Conservation (phyloP, 2,113 vertebrate species). For the Hemiprocne comata region DNA sequence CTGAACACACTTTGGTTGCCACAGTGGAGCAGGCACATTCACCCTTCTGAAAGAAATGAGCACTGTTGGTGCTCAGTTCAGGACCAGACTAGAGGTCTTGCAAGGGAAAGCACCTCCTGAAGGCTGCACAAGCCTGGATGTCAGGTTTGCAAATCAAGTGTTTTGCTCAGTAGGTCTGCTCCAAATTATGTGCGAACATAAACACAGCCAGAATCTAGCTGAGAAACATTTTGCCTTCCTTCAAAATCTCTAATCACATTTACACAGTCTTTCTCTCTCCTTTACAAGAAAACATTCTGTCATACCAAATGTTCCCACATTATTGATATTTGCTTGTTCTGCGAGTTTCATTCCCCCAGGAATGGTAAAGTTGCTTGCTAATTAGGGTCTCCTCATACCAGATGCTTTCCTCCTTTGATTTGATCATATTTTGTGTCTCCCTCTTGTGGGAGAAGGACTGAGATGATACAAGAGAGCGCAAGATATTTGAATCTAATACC, state of each 20-base stretch:
- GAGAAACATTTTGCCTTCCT: conserved; percentile 48
- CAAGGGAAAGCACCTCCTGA: neutral
- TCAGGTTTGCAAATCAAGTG: conserved; percentile 3
- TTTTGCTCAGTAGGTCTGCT: conserved; percentile 32
- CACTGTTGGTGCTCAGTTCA: neutral
- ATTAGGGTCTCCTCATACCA: neutral
- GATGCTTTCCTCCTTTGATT: neutral
- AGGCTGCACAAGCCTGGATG: neutral
- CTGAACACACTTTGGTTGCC: neutral
- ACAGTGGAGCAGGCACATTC: neutral
- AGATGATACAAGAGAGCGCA: neutral
- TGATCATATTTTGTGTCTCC: neutral
- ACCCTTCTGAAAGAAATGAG: neutral
- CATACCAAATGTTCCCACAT: conserved; percentile 54
- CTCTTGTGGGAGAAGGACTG: neutral
- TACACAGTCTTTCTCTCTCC: conserved; percentile 2
- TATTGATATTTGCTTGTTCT: conserved; percentile 9
- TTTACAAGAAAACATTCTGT: conserved; percentile 63
- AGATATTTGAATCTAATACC: neutral
- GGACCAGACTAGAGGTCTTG: neutral
- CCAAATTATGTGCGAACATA: conserved; percentile 18
- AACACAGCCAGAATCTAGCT: conserved; percentile 32
- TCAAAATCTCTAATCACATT: conserved; percentile 35
- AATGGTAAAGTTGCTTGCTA: neutral
- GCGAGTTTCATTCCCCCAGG: neutral